Conservation (phyloP, 2,888 invertebrate species). For the Adineta ricciae region DNA sequence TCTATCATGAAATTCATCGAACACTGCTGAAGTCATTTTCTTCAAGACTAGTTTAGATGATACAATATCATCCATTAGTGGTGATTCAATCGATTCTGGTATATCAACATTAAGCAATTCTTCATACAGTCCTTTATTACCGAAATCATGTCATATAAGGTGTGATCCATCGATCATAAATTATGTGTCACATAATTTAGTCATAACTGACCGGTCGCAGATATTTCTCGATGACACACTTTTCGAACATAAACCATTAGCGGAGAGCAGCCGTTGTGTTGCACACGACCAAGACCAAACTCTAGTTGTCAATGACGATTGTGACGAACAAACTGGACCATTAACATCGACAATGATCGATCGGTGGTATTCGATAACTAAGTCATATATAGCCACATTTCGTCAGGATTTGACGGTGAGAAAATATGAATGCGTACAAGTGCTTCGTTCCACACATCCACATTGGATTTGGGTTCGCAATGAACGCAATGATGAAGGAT, state of each 20-base stretch:
- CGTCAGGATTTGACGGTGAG: not conserved
- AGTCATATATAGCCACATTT: not conserved
- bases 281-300: not conserved
- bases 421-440: slow-evolving; percentile 3
- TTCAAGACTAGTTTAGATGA: not conserved
- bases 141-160: not conserved
- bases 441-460: not conserved
- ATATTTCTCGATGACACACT: not conserved
- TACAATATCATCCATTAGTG: not conserved
- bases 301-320: not conserved
- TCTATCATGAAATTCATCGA: too few relatives aligned
- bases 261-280: not conserved
- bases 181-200: not conserved
- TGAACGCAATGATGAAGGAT: not conserved
- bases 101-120: not conserved
- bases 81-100: not conserved
- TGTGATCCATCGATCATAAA: slow-evolving; percentile 8
- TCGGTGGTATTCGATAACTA: not conserved
- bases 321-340: not conserved
- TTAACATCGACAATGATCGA: not conserved
- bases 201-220: not conserved
- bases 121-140: not conserved
- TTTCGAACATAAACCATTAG: not conserved
- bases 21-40: not conserved
- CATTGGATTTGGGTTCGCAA: slow-evolving; percentile 2